Base-by-base conservation (phyloP, 2,113 vertebrate genomes). In the Cervus canadensis region DNA sequence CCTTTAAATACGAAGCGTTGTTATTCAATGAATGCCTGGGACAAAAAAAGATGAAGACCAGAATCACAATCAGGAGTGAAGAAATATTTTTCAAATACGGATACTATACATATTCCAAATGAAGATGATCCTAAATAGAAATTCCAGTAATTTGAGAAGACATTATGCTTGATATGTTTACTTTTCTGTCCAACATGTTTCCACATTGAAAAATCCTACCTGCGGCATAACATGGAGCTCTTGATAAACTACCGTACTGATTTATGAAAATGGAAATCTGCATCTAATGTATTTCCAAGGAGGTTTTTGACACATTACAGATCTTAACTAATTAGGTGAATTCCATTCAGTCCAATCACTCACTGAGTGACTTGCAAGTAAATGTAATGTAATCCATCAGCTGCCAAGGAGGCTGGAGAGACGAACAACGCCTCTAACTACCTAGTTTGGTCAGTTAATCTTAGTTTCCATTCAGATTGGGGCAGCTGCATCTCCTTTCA, bases 291-390 rank as follows among this genome's bases (percentile, higher is more conserved):
- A 93, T 59, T 85, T 95, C 82, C 86, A 89, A 96, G 40, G 56
- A 87, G 90, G 52, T 82, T 92, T 54, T 21, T 92, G 86, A 96
- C 64, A 89, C n/a, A 40, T 81, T 64, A 76, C 59, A 94, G 96
- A 95, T 85, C 78, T 87, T 78, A 92, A 93, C 92, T 92, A 90
- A 97, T 94, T 85, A 82, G 82, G 74, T 87, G 64, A 92, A 97
- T 96, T 92, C 76, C 88, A 76, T 87, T 90, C 64, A 36, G 54
- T 76, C 74, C 94, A 74, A 82, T 97, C 90, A 40, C 30, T 79
- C 59, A 13, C 0, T 64, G 50, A 97, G 92, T 59, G 89, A 87
- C 76, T 87, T 94, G 52, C 94, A 97, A 98, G 83, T 3, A 96
- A 98, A 79, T 4, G n/a, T 91, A 67, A 82, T 16, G n/a, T 2